These are phyloP conservation scores for Uropsilus gracilis DNA, from an alignment of 2,113 vertebrate genomes.

Conservation along the genomic window DNA sequence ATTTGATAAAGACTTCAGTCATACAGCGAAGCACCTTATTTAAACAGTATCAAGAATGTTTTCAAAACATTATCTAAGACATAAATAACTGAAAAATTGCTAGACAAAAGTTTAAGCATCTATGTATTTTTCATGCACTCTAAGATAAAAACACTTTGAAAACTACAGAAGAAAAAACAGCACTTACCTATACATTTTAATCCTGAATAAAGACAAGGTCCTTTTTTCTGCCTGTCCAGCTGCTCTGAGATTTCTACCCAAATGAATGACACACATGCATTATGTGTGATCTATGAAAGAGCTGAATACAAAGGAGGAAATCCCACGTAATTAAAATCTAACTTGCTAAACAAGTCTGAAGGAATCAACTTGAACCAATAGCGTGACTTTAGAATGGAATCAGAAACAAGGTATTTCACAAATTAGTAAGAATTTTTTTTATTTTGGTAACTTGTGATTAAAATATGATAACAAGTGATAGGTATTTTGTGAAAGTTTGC, in stretches of 20 bases:
- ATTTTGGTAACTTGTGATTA: slow-evolving; percentile 33
- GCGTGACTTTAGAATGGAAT: slow-evolving; percentile 17
- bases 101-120: slow-evolving; percentile 10
- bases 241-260: slow-evolving; percentile 60
- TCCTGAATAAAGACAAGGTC: slow-evolving; percentile 10
- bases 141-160: slow-evolving; percentile 20
- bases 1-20: not conserved
- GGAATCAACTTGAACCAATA: slow-evolving; percentile 64
- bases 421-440: slow-evolving; percentile 39
- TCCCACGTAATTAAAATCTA: slow-evolving; percentile 70
- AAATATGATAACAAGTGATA: not conserved
- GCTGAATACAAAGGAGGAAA: slow-evolving; percentile 72
- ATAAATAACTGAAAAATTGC: not conserved
- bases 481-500: not conserved
- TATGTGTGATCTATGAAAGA: slow-evolving; percentile 31
- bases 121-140: not conserved
- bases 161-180: not conserved
- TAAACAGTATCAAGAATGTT: not conserved
- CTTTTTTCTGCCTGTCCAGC: slow-evolving; percentile 21
- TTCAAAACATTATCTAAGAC: not conserved
- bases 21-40: not conserved
- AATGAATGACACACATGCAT: slow-evolving; percentile 34
- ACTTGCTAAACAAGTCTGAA: slow-evolving; percentile 80
- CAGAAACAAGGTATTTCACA: slow-evolving; percentile 7
- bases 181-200: slow-evolving; percentile 79